A percentile compares a stretch with the other conserved stretches of the same genome.
Conservation (phyloP, 2,888 invertebrate species). For the Andrena camellia region DNA sequence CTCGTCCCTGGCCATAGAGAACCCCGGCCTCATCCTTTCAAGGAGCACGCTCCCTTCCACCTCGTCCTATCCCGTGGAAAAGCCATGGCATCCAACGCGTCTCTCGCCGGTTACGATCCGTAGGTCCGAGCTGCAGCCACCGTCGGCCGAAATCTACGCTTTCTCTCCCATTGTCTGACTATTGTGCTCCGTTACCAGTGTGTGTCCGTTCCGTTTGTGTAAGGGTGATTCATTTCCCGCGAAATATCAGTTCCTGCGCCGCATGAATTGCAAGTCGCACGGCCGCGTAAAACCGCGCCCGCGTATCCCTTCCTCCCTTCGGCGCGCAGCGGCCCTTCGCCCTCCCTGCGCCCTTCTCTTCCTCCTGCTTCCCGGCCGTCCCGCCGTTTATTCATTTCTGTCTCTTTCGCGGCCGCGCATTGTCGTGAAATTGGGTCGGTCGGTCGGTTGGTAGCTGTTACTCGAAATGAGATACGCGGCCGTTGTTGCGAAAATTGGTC, state of each 20-base stretch:
- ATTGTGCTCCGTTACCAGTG: constrained; percentile 82
- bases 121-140: constrained; percentile 71
- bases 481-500: constrained; percentile 59
- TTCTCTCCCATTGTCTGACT: constrained; percentile 80
- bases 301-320: constrained; percentile 7
- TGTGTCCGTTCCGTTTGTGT: constrained; percentile 78
- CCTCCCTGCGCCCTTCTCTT: background rate
- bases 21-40: constrained; percentile 54
- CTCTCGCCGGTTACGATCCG: constrained; percentile 58
- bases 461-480: constrained; percentile 57
- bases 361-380: constrained; percentile 10
- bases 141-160: constrained; percentile 63
- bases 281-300: constrained; percentile 69
- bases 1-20: constrained; percentile 38
- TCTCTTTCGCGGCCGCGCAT: constrained; percentile 63
- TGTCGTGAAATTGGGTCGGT: constrained; percentile 76
- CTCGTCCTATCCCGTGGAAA: constrained; percentile 1
- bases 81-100: constrained; percentile 49
- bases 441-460: constrained; percentile 28
- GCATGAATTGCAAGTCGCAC: constrained; percentile 78
- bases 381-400: constrained; percentile 45
- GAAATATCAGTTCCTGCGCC: constrained; percentile 83
- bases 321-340: background rate
- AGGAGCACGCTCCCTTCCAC: background rate
- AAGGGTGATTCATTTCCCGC: constrained; percentile 83